A percentile compares a stretch with the other conserved stretches of the same genome.
Evolutionary conservation across 1,140 invertebrate species (phyloP).

Genomic region (Ostrea denselamellosa): DNA sequence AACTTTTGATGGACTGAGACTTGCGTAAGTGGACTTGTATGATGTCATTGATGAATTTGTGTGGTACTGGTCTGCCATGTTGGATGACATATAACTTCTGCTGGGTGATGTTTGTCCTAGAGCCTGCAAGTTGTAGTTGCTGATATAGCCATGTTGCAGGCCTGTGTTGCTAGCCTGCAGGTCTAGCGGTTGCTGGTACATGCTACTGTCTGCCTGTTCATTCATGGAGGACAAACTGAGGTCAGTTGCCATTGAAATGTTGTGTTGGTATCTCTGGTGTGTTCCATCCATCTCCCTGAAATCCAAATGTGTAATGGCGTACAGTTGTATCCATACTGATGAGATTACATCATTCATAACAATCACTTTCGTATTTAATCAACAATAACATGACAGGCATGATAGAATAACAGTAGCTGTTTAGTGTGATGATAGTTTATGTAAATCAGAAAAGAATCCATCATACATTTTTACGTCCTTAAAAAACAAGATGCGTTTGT

Average conservation of each 20-base stretch:
- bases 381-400: no score
- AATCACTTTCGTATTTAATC: no score
- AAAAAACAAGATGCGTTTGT: no score
- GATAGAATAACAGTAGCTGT: no score
- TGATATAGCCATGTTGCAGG: conserved; percentile 11
- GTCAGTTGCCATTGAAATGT: conserved; percentile 13
- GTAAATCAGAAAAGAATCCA: no score
- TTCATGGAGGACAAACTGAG: conserved; percentile 19
- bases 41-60: not conserved
- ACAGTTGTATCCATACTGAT: no score
- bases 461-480: no score
- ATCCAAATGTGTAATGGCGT: not conserved
- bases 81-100: not conserved
- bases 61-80: not conserved
- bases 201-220: not conserved
- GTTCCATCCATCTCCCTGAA: conserved; percentile 10
- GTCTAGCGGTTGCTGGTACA: conserved; percentile 26
- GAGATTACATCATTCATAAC: no score
- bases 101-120: not conserved
- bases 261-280: conserved; percentile 7
- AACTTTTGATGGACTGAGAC: conserved; percentile 6
- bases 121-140: not conserved
- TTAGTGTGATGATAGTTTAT: no score
- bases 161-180: conserved; percentile 7
- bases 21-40: conserved; percentile 12